Base-by-base conservation (phyloP, 2,888 invertebrate genomes). In the Meteorus cinctellus region DNA sequence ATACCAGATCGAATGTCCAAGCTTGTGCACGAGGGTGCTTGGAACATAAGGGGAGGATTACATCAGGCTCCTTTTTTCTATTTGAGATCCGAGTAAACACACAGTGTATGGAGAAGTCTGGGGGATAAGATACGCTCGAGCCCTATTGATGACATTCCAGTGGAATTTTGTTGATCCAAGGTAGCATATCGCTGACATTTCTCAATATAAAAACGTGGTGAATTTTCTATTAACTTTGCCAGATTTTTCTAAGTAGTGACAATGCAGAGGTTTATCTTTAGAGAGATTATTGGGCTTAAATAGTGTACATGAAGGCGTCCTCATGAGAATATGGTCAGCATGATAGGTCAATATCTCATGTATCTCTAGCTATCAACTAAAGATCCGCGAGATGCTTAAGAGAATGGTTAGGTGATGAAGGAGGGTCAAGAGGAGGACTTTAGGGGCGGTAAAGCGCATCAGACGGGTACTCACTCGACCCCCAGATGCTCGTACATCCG, bases 41-140 rank as follows among this genome's bases (percentile, higher is more conserved):
- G n/a, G 48, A n/a, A 48, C n/a, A 48, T n/a, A 48, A 14, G 48
- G 48, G 48, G 1, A 48, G 48, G 48, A 48, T 48, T 48, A 48
- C 48, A n/a, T 48, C 48, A 48, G 48, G 74, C 71, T 69, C 76
- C 71, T 62, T 76, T 79, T 77, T 74, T 76, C 73, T 75, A 74
- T 74, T 76, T 69, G 63, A 73, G 71, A 71, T 51, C 66, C 51
- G 63, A 75, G 65, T 34, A 59, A 41, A 69, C 36, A 36, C 34
- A n/a, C 1, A 16, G n/a, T 14, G n/a, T 48, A 48, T n/a, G n/a
- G 16, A 48, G 48, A 48, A 14, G n/a, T 16, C 16, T 48, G 16
- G 48, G n/a, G 48, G 5, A 48, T 48, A n/a, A 48, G 5, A 48
- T n/a, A n/a, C 1, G 48, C 16, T n/a, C 24, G 48, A 48, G 16